A percentile compares a stretch with the other conserved stretches of the same genome.
Conservation (phyloP, 1,140 invertebrate genomes). For the Maniola jurtina region DNA sequence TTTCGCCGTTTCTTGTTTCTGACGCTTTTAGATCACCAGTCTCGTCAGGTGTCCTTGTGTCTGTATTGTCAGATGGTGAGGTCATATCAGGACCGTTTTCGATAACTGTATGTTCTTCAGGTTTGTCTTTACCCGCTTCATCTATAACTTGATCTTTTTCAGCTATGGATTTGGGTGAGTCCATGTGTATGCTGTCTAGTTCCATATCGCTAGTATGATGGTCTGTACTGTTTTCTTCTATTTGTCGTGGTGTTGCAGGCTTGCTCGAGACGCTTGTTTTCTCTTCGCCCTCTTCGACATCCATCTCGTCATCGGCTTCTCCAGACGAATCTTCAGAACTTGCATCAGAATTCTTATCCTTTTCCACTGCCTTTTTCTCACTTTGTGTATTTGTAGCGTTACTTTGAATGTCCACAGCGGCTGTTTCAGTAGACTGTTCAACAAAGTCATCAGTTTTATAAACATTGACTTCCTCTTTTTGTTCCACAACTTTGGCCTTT, state of each 20-base stretch:
- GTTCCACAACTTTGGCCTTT: slow-evolving; percentile 52
- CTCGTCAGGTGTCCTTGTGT: slow-evolving; percentile 24
- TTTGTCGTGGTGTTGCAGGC: slow-evolving; percentile 55
- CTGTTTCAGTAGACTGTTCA: slow-evolving; percentile 41
- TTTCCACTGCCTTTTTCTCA: slow-evolving; percentile 67
- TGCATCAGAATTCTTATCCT: slow-evolving; percentile 77
- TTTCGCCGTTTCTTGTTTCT: slow-evolving; percentile 55
- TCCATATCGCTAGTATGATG: slow-evolving; percentile 75
- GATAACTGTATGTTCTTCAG: slow-evolving; percentile 34
- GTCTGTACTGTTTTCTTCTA: slow-evolving; percentile 65
- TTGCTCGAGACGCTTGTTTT: slow-evolving; percentile 53
- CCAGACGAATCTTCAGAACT: slow-evolving; percentile 81
- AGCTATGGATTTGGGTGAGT: slow-evolving; percentile 68
- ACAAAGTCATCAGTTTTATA: slow-evolving; percentile 56
- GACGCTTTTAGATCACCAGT: slow-evolving; percentile 39
- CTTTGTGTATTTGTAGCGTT: slow-evolving; percentile 40
- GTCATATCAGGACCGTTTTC: slow-evolving; percentile 39
- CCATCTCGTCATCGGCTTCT: slow-evolving; percentile 82
- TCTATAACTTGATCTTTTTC: slow-evolving; percentile 70
- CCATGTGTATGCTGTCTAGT: slow-evolving; percentile 73
- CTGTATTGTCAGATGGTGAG: slow-evolving; percentile 31
- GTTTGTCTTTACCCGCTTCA: slow-evolving; percentile 46
- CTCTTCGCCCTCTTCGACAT: slow-evolving; percentile 79
- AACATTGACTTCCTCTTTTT: slow-evolving; percentile 38
- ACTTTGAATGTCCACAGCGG: slow-evolving; percentile 35